Evolutionary conservation across 2,113 vertebrate genomes (phyloP).

Genomic region (Spizaetus ornatus): DNA sequence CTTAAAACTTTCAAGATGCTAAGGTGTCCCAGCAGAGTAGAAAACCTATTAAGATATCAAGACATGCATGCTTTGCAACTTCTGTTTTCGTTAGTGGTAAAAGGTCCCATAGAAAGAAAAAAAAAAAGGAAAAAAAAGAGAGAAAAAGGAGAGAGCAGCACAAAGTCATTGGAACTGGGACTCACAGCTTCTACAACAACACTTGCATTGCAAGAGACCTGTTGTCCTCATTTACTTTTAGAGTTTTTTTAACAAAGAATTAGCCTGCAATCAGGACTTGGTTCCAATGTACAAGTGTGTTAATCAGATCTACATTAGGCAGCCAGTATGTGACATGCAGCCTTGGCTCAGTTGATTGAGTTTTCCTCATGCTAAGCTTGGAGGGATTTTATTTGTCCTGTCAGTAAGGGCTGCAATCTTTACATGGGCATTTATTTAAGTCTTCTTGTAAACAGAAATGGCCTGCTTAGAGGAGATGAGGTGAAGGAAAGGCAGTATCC

Average conservation of each 20-base stretch:
- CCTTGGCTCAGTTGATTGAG: not conserved
- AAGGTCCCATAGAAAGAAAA: not conserved
- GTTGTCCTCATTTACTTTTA: not conserved
- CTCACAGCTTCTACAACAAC: not conserved
- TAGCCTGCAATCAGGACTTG: not conserved
- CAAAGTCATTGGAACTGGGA: conserved; percentile 8
- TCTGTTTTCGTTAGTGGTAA: conserved; percentile 65
- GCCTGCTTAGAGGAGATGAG: not conserved
- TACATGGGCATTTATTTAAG: not conserved
- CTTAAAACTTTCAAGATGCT: conserved; percentile 72
- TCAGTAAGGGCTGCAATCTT: not conserved
- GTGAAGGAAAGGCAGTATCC: not conserved
- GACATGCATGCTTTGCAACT: conserved; percentile 66
- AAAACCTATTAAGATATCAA: conserved; percentile 73
- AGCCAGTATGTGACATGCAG: not conserved
- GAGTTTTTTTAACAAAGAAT: not conserved
- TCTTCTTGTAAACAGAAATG: not conserved
- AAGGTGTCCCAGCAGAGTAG: conserved; percentile 58
- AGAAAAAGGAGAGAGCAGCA: not conserved
- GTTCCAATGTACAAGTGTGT: fast-evolving
- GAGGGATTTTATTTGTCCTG: not conserved
- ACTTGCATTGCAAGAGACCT: not conserved
- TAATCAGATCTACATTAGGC: not conserved
- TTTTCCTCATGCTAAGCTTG: not conserved
- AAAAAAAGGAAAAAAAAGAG: not conserved